These are phyloP conservation scores for Tigriopus californicus DNA, from an alignment of 2,888 invertebrate genomes.

Conservation along the genomic window DNA sequence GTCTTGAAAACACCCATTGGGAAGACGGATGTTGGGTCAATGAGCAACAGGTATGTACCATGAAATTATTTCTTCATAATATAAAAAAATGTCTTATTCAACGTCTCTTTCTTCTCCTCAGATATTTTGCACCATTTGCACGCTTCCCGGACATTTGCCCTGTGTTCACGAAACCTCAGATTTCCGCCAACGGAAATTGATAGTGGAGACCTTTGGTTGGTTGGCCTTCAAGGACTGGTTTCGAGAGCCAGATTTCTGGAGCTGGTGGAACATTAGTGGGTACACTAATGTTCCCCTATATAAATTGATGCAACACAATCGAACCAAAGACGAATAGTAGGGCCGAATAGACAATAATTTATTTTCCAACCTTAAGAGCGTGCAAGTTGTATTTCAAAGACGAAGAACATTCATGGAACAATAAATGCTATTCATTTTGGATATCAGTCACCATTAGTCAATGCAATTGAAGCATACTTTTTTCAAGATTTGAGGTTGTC, in stretches of 20 bases:
- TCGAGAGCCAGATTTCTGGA: conserved; percentile 1
- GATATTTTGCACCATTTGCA: conserved; percentile 8
- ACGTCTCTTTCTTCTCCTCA: neutral
- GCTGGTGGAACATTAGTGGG: conserved; percentile 12
- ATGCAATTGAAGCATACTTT: too few relatives aligned
- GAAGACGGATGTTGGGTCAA: conserved; percentile 14
- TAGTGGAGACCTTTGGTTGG: conserved; percentile 14
- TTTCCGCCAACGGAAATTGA: conserved; percentile 8
- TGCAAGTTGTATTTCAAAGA: too few relatives aligned
- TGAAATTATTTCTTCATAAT: neutral
- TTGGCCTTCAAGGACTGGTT: conserved; percentile 14
- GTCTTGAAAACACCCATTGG: conserved; percentile 10
- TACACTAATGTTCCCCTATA: conserved; percentile 11
- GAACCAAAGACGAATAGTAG: too few relatives aligned
- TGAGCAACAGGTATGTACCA: neutral
- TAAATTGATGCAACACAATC: conserved; percentile 8
- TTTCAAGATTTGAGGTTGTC: too few relatives aligned
- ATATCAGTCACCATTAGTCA: too few relatives aligned
- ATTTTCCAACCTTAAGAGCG: too few relatives aligned
- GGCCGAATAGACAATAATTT: too few relatives aligned
- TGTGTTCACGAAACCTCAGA: conserved; percentile 12
- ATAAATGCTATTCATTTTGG: too few relatives aligned
- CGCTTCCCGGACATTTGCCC: conserved; percentile 10
- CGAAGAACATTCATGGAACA: too few relatives aligned
- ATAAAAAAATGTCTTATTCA: neutral